Evolutionary conservation across 2,113 vertebrate genomes (phyloP), one percentile per base, ranked within the genome.

Genomic region (Coptodon rendalli): DNA sequence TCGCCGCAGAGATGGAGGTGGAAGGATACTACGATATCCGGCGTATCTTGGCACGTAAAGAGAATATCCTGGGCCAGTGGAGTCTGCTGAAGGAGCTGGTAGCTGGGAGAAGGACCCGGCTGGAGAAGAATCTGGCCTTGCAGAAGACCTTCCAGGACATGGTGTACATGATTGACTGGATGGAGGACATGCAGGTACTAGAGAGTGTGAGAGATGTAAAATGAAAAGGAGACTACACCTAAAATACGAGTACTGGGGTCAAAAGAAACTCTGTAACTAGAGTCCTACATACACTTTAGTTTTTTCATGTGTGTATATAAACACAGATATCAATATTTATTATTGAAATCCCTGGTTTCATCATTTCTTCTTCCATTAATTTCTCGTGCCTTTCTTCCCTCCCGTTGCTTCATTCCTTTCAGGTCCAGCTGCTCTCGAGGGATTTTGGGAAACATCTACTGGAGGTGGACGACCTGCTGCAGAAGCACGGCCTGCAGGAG

Each of bases 161-260:
- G 98, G 98, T 99, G 84, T 98, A 99, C 95, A 99, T 99, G 98
- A 99, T 99, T 1, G 98, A 98, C 94, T 99, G 98, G 98, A 99
- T 99, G 98, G 98, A 99, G 92, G 98, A 98, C 89, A 98, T 97
- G 94, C 98, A 99, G 97, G 98, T 98, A 87, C 5, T 8, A 9
- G 14, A 56, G 57, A 24, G n/a, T 12, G 9, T 38, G 68, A 40
- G 38, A 24, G 31, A 12, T 14, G 61, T 9, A 1, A 68, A 40
- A 40, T 40, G 63, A 2, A 76, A 76, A 71, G 38, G 36, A 24
- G 5, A 24, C 36, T 6, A 24, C 36, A 43, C 38, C 66, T 71
- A 71, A 71, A 50, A 82, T 29, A 1, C 4, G 6, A 36, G 22
- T 27, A 71, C 43, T 19, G 43, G 9, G 40, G 38, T 0, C 8